Evolutionary conservation across 2,113 vertebrate species (phyloP), one percentile per base, ranked within the genome.

Genomic region (Ictidomys tridecemlineatus): DNA sequence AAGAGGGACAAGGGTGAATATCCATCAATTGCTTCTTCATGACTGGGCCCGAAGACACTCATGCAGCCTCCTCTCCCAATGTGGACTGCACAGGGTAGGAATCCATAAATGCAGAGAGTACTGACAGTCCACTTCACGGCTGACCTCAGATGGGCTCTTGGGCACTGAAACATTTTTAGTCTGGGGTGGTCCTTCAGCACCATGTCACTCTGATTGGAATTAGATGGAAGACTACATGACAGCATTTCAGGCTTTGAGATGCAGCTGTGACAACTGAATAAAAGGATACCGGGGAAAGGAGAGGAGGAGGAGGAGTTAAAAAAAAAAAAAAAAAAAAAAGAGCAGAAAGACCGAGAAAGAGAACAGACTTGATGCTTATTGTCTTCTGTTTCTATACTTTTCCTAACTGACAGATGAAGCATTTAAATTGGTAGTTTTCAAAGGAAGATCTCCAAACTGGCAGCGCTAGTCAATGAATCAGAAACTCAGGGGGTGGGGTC

Each of bases 351-450:
- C 8, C 2, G 7, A 83, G 39, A 56, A 30, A 76, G 28, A 89
- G 26, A 65, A 73, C 5, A 7, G 70, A 34, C 11, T 13, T n/a
- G 56, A 26, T 48, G 12, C 3, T 16, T 53, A 42, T 51, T 28
- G 5, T 77, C 53, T 74, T 14, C 26, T 39, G 63, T 37, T 45
- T 91, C 37, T 34, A 42, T 8, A 34, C 4, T 2, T 51, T 65
- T 26, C 69, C 8, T 56, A 87, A 63, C n/a, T 74, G 89, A 87
- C 67, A 89, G 30, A 1, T 86, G 5, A 45, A 84, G 45, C 61
- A 53, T 79, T 73, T 74, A 65, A 73, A 51, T 79, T 45, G 69
- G 42, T 65, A 86, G 13, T 74, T 97, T 70, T 87, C 56, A 89
- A 87, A 86, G 22, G 17, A 79, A 84, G 39, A 22, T 72, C 45